Percentiles rank a stretch among this genome's conserved stretches.
Evolutionary conservation across 2,888 invertebrate species (phyloP).

Genomic region (Ennomos quercinarius): DNA sequence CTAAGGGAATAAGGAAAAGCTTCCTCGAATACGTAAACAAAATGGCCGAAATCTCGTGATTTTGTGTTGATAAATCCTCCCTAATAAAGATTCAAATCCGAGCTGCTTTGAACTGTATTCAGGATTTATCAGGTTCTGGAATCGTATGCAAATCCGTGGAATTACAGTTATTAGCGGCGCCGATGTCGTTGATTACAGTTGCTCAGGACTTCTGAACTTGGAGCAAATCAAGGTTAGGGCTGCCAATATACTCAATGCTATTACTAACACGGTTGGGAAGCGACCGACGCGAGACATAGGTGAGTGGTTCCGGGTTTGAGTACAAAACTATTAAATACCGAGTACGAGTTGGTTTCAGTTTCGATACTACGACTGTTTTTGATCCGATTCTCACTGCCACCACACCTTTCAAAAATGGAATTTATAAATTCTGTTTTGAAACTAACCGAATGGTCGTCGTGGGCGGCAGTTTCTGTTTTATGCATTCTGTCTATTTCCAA

Average conservation of each 20-base stretch:
- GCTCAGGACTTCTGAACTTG: conserved; percentile 15
- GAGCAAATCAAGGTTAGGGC: conserved; percentile 10
- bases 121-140: conserved; percentile 31
- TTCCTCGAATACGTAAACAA: conserved; percentile 22
- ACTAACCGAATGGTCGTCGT: too few species aligned
- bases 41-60: conserved; percentile 12
- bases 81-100: conserved; percentile 24
- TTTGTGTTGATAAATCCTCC: conserved; percentile 22
- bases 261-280: neutral
- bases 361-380: too few species aligned
- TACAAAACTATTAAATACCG: too few species aligned
- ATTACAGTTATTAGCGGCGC: conserved; percentile 32
- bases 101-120: conserved; percentile 16
- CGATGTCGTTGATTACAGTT: conserved; percentile 35
- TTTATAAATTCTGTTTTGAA: too few species aligned
- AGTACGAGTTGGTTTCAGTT: too few species aligned
- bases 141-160: conserved; percentile 31
- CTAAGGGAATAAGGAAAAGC: conserved; percentile 11
- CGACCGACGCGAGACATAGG: neutral
- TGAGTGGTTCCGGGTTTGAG: too few species aligned
- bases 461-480: too few species aligned
- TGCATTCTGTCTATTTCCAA: neutral
- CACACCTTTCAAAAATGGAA: too few species aligned
- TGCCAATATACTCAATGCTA: neutral
- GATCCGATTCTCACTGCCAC: too few species aligned